Conservation (phyloP, 92 coral and sea anemone genomes). For the Porites divaricata region DNA sequence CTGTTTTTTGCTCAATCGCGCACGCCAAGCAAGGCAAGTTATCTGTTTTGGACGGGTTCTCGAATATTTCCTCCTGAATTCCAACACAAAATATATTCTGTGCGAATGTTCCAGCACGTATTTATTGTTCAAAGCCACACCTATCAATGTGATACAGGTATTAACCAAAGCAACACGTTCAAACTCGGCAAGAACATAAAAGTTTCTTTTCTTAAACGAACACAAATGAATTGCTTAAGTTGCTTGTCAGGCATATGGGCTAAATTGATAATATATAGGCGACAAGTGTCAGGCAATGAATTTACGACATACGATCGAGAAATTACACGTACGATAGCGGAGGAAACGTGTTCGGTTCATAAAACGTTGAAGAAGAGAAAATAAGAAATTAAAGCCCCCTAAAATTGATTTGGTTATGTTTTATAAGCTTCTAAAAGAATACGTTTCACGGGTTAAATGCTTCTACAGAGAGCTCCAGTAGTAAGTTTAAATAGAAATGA, state of each 20-base stretch:
- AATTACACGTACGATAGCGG: neutral
- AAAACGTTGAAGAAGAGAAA: neutral
- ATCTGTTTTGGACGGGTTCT: neutral
- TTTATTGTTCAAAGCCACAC: slow-evolving; percentile 4
- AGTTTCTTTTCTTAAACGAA: neutral
- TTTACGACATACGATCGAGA: neutral
- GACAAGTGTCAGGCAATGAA: neutral
- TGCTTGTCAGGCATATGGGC: neutral
- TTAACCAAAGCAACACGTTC: too few species aligned
- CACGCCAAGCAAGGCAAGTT: neutral
- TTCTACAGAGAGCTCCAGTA: too few species aligned
- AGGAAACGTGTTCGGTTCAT: neutral
- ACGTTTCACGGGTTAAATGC: too few species aligned
- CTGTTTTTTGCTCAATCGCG: neutral
- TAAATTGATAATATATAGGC: neutral
- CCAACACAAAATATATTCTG: neutral
- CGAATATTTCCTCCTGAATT: neutral
- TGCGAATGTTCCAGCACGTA: slow-evolving; percentile 22
- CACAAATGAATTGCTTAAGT: neutral
- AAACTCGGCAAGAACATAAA: neutral
- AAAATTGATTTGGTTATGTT: neutral
- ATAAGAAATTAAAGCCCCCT: neutral
- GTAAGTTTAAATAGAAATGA: neutral
- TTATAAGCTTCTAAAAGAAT: too few species aligned
- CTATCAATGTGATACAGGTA: neutral